Evolutionary conservation across 1,140 invertebrate species (phyloP).

Genomic region (Cydia strobilella): DNA sequence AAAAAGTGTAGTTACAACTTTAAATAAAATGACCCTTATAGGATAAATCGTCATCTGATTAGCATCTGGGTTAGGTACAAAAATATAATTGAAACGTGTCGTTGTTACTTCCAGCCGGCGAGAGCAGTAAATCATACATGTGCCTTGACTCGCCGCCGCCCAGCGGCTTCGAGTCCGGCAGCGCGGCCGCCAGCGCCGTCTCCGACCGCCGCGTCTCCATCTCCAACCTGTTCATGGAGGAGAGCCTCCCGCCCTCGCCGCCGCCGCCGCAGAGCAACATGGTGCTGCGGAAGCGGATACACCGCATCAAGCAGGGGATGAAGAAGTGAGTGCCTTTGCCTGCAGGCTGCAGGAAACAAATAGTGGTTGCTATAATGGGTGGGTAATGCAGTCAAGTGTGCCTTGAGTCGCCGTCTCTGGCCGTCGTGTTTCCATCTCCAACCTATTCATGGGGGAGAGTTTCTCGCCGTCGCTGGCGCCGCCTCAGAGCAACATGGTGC

Average conservation of each 20-base stretch:
- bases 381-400: too few relatives aligned
- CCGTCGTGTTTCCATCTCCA: constrained; percentile 73
- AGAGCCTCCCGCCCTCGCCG: constrained; percentile 80
- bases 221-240: constrained; percentile 78
- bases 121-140: constrained; percentile 83
- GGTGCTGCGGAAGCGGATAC: constrained; percentile 90
- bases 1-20: too few relatives aligned
- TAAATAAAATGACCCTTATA: too few relatives aligned
- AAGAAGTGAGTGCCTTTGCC: constrained; percentile 82
- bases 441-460: constrained; percentile 80
- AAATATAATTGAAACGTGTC: too few relatives aligned
- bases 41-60: too few relatives aligned
- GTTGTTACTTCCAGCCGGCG: constrained; percentile 75
- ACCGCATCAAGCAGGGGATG: constrained; percentile 93
- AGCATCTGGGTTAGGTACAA: too few relatives aligned
- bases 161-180: constrained; percentile 74
- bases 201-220: constrained; percentile 70
- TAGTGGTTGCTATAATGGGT: background rate
- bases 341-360: too few relatives aligned
- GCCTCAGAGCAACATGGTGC: constrained; percentile 90
- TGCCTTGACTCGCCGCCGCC: constrained; percentile 83
- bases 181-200: constrained; percentile 58
- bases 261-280: constrained; percentile 89
- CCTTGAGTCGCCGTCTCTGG: constrained; percentile 57
- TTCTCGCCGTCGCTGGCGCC: constrained; percentile 81